Evolutionary conservation across 2,113 vertebrate genomes (phyloP), one percentile per base, ranked within the genome.

Genomic region (Hemibagrus wyckioides): DNA sequence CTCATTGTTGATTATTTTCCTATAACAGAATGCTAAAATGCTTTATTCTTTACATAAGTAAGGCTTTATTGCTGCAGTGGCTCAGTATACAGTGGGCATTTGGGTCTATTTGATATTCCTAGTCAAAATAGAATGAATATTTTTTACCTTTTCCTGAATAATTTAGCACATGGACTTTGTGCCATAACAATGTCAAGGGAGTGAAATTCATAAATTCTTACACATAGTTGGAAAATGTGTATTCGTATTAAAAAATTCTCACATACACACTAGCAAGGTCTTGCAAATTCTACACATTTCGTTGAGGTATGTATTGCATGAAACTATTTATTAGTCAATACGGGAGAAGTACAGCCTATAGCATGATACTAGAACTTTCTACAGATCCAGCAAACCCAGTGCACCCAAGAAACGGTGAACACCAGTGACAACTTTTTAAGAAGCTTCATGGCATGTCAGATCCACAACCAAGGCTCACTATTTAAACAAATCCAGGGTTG

Each of bases 401-500:
- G 33, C 44, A 56, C 7, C 15, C 13, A 17, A 28, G 25, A 15
- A 83, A 44, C 80, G 50, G 41, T 0, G 8, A 67, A 83, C 17
- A 65, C 14, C 61, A 67, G 8, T 59, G 11, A 41, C 25, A 36
- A 56, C 48, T 80, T 80, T 79, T 52, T 4, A 59, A 82, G 36
- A 73, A 11, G 50, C 25, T 52, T 59, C 50, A n/a, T 59, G 36
- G 63, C 50, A 17, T 80, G 50, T 48, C 54, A 61, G 41, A 28
- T 48, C 54, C 39, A 75, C 67, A 48, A 36, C 63, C 39, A 25
- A 80, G 8, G 15, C 65, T 81, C 56, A 83, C 71, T 39, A 57
- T 39, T 87, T 33, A 75, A 33, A 93, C 90, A 91, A 94, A 91
- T 89, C 84, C 77, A 89, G 90, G 91, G 89, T 90, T 90, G 82